Evolutionary conservation across 2,888 invertebrate species (phyloP).

Genomic region (Dioctria rufipes): DNA sequence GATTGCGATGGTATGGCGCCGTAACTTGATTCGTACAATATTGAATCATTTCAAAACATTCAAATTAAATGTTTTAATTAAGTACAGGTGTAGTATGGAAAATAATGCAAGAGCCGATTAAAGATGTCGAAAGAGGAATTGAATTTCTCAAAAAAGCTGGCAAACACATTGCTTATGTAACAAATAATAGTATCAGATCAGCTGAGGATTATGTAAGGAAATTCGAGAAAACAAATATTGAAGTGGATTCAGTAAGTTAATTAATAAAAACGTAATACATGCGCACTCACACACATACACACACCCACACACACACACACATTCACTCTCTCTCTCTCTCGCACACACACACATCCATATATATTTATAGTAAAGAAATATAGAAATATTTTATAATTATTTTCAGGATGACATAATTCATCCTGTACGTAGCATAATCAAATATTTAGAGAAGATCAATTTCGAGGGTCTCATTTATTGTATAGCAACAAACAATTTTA

Average conservation of each 20-base stretch:
- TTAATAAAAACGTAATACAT: not conserved
- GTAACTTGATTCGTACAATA: not conserved
- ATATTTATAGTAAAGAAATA: not conserved
- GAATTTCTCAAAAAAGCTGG: conserved; percentile 67
- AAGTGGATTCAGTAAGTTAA: conserved; percentile 64
- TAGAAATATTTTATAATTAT: not conserved
- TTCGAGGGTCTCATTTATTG: conserved; percentile 72
- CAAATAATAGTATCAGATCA: conserved; percentile 70
- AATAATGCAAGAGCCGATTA: conserved; percentile 67
- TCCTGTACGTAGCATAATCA: conserved; percentile 72
- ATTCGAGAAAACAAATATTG: conserved; percentile 63
- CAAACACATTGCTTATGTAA: conserved; percentile 71
- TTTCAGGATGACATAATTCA: conserved; percentile 66
- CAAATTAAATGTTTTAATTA: not conserved
- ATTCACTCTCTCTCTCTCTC: too few relatives aligned
- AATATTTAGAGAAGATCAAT: conserved; percentile 71
- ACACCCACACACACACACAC: too few relatives aligned
- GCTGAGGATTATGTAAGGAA: conserved; percentile 64
- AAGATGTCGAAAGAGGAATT: conserved; percentile 68
- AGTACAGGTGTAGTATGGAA: conserved; percentile 73
- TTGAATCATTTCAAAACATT: not conserved
- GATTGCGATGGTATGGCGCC: conserved; percentile 75
- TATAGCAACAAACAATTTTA: conserved; percentile 68
- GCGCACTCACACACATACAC: too few relatives aligned
- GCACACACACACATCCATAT: too few relatives aligned